Evolutionary conservation across 2,113 vertebrate species (phyloP).

Genomic region (Bubo blakistoni): DNA sequence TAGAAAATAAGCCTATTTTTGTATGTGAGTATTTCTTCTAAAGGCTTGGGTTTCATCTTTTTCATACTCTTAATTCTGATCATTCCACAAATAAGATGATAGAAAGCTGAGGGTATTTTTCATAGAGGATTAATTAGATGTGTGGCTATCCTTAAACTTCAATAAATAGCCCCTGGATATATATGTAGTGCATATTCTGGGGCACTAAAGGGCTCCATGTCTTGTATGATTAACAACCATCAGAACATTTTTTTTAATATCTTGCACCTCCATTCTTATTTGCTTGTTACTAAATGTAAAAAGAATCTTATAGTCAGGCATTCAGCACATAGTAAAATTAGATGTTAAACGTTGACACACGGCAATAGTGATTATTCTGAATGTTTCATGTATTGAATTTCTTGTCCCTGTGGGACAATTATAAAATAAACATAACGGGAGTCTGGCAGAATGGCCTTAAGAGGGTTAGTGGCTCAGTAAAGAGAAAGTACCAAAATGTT

Average conservation of each 20-base stretch:
- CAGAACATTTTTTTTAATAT: neutral
- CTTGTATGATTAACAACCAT: neutral
- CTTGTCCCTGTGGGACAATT: constrained; percentile 92
- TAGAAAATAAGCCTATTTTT: constrained; percentile 64
- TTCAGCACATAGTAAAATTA: constrained; percentile 16
- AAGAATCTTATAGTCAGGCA: constrained; percentile 8
- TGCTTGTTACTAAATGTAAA: constrained; percentile 23
- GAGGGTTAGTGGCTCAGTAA: constrained; percentile 62
- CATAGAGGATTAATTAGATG: constrained; percentile 2
- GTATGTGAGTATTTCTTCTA: constrained; percentile 29
- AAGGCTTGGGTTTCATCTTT: constrained; percentile 13
- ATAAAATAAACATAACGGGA: constrained; percentile 61
- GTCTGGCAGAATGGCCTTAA: constrained; percentile 73
- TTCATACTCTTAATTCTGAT: constrained; percentile 34
- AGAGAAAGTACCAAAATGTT: constrained; percentile 61
- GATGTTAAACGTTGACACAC: constrained; percentile 40
- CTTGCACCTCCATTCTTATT: constrained; percentile 9
- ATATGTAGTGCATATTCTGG: neutral
- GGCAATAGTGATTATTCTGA: constrained; percentile 72
- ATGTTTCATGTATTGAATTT: constrained; percentile 71
- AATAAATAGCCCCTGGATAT: constrained; percentile 1
- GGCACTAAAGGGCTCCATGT: neutral
- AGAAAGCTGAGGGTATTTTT: constrained; percentile 43
- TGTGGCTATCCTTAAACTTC: neutral
- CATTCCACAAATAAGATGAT: constrained; percentile 33